Conservation (phyloP, 2,797 vertebrate species). For the Mergus octosetaceus region DNA sequence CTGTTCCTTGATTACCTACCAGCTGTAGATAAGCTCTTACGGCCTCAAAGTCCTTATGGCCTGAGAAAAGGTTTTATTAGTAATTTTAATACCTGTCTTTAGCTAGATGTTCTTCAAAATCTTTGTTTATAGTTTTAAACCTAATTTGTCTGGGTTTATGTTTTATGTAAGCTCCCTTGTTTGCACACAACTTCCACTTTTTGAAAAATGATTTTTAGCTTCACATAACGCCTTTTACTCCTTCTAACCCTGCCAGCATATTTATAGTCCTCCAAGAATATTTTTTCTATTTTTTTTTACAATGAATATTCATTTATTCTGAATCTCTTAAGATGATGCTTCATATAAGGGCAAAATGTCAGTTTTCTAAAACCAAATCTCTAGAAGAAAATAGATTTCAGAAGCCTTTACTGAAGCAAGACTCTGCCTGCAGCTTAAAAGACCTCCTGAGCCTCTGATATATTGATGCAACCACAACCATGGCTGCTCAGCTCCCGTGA, state of each 20-base stretch:
- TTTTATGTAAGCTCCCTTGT: neutral
- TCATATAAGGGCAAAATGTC: neutral
- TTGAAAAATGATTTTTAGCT: neutral
- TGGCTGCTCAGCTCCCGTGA: neutral
- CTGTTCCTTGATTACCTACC: neutral
- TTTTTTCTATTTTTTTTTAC: neutral
- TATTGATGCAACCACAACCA: accelerated
- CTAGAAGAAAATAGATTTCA: neutral
- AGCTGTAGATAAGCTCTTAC: neutral
- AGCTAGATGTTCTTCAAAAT: neutral
- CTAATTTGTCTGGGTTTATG: neutral
- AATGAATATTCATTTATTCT: neutral
- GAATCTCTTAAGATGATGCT: neutral
- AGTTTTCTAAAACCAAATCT: neutral
- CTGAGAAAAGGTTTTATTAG: neutral
- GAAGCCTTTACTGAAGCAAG: neutral
- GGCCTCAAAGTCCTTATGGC: neutral
- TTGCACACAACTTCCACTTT: neutral
- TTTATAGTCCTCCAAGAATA: neutral
- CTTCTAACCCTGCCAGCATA: neutral
- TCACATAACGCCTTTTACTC: neutral
- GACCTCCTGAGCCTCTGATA: neutral
- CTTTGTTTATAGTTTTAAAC: neutral
- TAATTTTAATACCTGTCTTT: neutral
- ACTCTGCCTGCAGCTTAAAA: neutral